These are phyloP conservation scores for Gastrophryne carolinensis DNA, from an alignment of 2,797 vertebrate species.

Conservation along the genomic window DNA sequence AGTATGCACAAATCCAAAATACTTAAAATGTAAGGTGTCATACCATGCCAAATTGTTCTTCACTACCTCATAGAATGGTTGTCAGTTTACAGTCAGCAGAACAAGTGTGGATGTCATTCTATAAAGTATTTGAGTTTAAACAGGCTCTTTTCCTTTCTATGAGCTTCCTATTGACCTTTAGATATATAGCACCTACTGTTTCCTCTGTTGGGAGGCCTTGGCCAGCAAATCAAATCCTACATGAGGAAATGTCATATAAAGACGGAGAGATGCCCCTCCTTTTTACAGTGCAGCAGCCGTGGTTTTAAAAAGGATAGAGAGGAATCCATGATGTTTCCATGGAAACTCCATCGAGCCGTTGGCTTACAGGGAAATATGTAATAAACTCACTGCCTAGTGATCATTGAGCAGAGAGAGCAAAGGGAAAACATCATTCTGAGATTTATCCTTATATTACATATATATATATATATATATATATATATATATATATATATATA, in stretches of 20 bases:
- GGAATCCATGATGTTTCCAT: slow-evolving; percentile 49
- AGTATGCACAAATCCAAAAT: too few relatives aligned
- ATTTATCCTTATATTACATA: too few relatives aligned
- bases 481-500: too few relatives aligned
- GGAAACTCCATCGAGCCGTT: slow-evolving; percentile 47
- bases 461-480: too few relatives aligned
- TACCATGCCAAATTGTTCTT: too few relatives aligned
- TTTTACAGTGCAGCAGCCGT: slow-evolving; percentile 27
- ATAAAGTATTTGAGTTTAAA: background rate
- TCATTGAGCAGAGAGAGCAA: background rate
- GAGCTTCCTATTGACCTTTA: slow-evolving; percentile 20
- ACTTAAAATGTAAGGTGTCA: too few relatives aligned
- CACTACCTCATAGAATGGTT: too few relatives aligned
- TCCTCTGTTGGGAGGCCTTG: slow-evolving; percentile 23
- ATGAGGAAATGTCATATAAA: slow-evolving; percentile 37
- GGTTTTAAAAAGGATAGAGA: slow-evolving; percentile 42
- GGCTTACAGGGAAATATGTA: slow-evolving; percentile 32
- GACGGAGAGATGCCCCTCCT: slow-evolving; percentile 36
- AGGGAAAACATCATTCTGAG: slow-evolving; percentile 23
- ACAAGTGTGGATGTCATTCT: too few relatives aligned
- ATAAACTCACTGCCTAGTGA: slow-evolving; percentile 9
- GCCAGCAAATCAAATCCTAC: slow-evolving; percentile 36
- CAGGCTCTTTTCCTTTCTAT: background rate
- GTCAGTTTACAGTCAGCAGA: too few relatives aligned
- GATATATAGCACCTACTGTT: background rate